phyloP scores from a whole-genome alignment of 1,140 invertebrate species.

The Atta texana region DNA sequence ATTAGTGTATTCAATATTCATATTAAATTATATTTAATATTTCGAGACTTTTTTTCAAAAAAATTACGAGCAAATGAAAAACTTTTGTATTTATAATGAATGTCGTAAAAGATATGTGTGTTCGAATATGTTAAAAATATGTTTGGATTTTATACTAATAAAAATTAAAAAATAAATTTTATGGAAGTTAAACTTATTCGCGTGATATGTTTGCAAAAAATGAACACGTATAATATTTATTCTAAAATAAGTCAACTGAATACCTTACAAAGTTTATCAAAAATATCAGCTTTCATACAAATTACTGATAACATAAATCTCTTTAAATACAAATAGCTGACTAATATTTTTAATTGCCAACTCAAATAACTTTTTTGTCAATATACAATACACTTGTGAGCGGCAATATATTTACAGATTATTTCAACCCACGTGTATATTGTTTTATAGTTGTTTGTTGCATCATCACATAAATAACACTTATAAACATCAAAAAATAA shows the following conservation, averaged over 20 bases:
- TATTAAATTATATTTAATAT: conserved; percentile 5
- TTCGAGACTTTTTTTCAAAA: not conserved
- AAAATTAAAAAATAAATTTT: not conserved
- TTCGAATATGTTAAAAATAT: not conserved
- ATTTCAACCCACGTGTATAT: not conserved
- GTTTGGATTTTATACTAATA: not conserved
- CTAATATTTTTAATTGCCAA: no score
- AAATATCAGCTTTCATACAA: not conserved
- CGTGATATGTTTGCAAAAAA: not conserved
- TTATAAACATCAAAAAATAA: conserved; percentile 3
- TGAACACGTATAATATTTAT: not conserved
- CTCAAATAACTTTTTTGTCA: not conserved
- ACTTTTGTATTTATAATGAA: not conserved
- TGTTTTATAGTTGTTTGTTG: not conserved
- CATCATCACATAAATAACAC: no score
- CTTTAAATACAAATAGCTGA: not conserved
- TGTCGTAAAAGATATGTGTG: not conserved
- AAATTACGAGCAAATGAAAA: not conserved
- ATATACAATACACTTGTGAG: not conserved
- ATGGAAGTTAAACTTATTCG: not conserved
- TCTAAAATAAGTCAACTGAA: not conserved
- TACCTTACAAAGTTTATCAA: not conserved
- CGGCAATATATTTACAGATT: not conserved
- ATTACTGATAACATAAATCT: not conserved
- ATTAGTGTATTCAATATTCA: not conserved